Evolutionary conservation across 2,888 invertebrate species (phyloP), one percentile per base, ranked within the genome.

Genomic region (Cryptus viduatorius): DNA sequence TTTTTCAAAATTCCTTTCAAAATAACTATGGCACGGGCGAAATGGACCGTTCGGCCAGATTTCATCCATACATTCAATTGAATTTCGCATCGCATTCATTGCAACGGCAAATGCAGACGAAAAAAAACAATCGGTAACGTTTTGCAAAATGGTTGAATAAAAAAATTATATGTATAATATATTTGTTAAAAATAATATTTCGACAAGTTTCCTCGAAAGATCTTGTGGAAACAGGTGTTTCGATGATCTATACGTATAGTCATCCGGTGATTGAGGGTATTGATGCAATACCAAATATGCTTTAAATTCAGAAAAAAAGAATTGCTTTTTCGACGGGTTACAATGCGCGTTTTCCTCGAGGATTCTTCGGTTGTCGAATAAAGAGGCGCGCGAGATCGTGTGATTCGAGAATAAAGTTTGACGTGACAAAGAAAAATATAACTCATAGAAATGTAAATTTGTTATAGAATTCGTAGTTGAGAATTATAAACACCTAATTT

Each of bases 161-260:
- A 4, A 4, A 37, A 4, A 37, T 37, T 37, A 7, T 37, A 37
- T 37, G 37, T 37, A 37, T 14, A 59, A 59, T 19, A 29, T 5
- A 12, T 12, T 7, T 29, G 24, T 19, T 10, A 4, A 3, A 53
- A 53, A 5, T 53, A 53, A 0, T 16, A 14, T 53, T 16, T 16
- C n/a, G 3, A 8, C 37, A 8, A 53, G 53, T 53, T 53, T 37
- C 16, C 53, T 53, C 53, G 53, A 19, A 8, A 19, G 19, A 8
- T 53, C 24, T 59, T 73, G 73, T 46, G 61, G 61, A 61, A 73
- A 73, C 73, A 73, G 73, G 61, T 73, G 73, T 61, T 46, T n/a
- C 42, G 44, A 73, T 61, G 46, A 10, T 16, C 31, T 16, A 16
- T 31, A 16, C 29, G 73, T 8, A 53, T 8, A 44, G 3, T 48